These are phyloP conservation scores for Eurystomus gularis DNA, from an alignment of 2,113 vertebrate genomes.

Conservation along the genomic window DNA sequence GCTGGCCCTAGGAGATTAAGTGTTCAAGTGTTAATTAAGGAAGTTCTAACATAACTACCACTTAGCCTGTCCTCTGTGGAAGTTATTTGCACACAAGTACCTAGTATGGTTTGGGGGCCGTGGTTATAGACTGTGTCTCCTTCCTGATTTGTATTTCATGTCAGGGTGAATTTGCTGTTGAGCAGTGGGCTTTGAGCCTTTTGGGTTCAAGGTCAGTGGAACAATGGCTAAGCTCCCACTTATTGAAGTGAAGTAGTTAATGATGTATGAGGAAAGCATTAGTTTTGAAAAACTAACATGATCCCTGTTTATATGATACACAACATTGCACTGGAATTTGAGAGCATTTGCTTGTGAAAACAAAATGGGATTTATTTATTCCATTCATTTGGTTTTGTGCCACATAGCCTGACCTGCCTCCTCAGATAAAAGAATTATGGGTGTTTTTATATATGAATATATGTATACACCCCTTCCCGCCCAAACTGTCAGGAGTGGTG, in stretches of 20 bases:
- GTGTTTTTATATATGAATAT: neutral
- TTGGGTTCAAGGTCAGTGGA: neutral
- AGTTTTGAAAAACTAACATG: neutral
- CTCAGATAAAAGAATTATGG: neutral
- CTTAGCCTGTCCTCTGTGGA: neutral
- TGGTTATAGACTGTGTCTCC: neutral
- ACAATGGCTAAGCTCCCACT: neutral
- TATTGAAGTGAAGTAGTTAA: neutral
- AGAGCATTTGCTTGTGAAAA: neutral
- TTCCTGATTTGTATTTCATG: neutral
- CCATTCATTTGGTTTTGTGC: neutral
- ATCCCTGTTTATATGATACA: neutral
- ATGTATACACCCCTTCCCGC: accelerated
- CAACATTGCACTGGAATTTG: neutral
- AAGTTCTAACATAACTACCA: neutral
- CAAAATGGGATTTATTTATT: neutral
- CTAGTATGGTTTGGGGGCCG: neutral
- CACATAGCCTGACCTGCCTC: neutral
- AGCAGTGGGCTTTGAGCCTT: neutral
- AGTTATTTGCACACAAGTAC: neutral
- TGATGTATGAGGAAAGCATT: neutral
- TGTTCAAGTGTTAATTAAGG: neutral
- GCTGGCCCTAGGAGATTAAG: neutral
- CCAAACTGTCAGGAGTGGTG: neutral
- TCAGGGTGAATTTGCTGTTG: neutral